Base-by-base conservation (phyloP, 1,140 invertebrate species). In the Melitaea cinxia region DNA sequence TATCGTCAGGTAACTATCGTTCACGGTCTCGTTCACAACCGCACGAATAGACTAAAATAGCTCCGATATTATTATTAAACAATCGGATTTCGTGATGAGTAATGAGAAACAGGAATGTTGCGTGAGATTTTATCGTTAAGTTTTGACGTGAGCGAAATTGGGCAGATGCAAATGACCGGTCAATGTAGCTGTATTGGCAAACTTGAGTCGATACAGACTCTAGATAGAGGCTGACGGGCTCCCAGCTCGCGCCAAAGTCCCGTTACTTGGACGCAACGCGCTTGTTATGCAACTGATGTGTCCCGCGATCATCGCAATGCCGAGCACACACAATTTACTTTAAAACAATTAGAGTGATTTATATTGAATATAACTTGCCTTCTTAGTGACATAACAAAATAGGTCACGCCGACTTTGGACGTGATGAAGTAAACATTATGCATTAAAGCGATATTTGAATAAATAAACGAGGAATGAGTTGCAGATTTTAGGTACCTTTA, bases 281-380 rank as follows among this genome's bases (percentile, higher is more conserved):
- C 78, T 88, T 78, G 80, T 85, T 84, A 88, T 86, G 85, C 83
- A 88, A 83, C 78, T 73, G 76, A 85, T 78, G 78, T 77, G 68
- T 76, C 70, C 67, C 72, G 65, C 65, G 70, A 70, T 70, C 62
- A 70, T 72, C 61, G 62, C 50, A 62, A 59, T 47, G 63, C 54
- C 55, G 50, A 26, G 58, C 53, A 60, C 49, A 53, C 28, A 66
- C 62, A 52, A 33, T 45, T 37, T 42, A 17, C 56, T 47, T n/a
- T n/a, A n/a, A n/a, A n/a, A 17, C 49, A 62, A 62, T 62, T 53
- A 53, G 35, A 28, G 9, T 62, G 21, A 28, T 52, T 60, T 33
- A 55, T 52, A 52, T 52, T 28, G 19, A 49, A 59, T 49, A 15
- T 52, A 52, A 52, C 23, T 52, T 24, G 49, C 49, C 26, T 10